These are phyloP conservation scores for Sylvicola cinctus DNA, from an alignment of 2,888 invertebrate genomes.

Conservation along the genomic window DNA sequence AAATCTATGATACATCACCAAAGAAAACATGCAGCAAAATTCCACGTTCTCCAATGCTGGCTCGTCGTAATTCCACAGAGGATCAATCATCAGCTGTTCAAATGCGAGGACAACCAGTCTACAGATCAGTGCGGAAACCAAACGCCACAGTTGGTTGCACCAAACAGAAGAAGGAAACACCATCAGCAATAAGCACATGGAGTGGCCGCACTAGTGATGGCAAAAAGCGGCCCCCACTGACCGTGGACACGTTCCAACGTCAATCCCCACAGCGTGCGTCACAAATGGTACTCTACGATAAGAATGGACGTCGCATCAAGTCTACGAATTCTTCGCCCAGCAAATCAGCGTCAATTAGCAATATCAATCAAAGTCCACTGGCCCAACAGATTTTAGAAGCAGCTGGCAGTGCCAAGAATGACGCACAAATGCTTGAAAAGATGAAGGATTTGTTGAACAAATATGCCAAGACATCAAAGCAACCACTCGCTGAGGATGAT, in stretches of 20 bases:
- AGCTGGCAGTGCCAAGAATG: conserved; percentile 48
- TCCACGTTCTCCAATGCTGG: conserved; percentile 20
- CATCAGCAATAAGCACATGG: conserved; percentile 33
- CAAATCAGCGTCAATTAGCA: conserved; percentile 20
- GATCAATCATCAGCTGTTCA: conserved; percentile 16
- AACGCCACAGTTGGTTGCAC: conserved; percentile 21
- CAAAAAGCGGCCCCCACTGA: conserved; percentile 21
- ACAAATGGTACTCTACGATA: conserved; percentile 25
- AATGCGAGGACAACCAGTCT: conserved; percentile 21
- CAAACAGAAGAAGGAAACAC: conserved; percentile 23
- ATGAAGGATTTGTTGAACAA: conserved; percentile 47
- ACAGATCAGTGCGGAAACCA: conserved; percentile 26
- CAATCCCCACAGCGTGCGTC: conserved; percentile 25
- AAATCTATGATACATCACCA: conserved; percentile 31
- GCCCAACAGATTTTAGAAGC: conserved; percentile 50
- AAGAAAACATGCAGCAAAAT: conserved; percentile 25
- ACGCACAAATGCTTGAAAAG: conserved; percentile 49
- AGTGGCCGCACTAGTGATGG: conserved; percentile 33
- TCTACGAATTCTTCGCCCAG: conserved; percentile 19
- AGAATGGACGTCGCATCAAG: conserved; percentile 27
- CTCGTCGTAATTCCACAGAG: conserved; percentile 21
- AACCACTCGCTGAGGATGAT: not conserved
- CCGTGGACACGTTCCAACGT: conserved; percentile 28
- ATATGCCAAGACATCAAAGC: conserved; percentile 22
- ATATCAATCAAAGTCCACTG: conserved; percentile 42